These are phyloP conservation scores for Oscheius onirici DNA, from an alignment of 2,888 invertebrate species.

Conservation along the genomic window DNA sequence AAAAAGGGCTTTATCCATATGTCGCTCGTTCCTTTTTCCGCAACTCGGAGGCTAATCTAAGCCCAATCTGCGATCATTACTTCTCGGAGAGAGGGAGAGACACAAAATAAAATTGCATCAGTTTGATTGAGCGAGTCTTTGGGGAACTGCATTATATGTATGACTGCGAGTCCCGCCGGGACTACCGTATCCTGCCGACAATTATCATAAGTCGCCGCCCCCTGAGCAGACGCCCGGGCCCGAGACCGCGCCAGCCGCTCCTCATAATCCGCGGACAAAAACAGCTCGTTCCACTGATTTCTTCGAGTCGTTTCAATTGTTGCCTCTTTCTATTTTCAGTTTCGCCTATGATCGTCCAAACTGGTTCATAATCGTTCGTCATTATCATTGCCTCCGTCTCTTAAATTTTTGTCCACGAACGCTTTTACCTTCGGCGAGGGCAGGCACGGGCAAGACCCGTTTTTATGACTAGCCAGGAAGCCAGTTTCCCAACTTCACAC, in stretches of 20 bases:
- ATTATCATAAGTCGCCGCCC: constrained; percentile 32
- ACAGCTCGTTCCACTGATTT: neutral
- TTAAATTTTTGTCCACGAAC: neutral
- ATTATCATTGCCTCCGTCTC: neutral
- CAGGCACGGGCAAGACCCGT: neutral
- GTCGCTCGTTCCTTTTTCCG: neutral
- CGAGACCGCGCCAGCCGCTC: constrained; percentile 21
- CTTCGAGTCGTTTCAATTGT: neutral
- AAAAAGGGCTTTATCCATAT: too few relatives aligned
- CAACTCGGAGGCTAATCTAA: constrained; percentile 25
- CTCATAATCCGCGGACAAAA: constrained; percentile 12
- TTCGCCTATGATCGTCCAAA: constrained; percentile 6
- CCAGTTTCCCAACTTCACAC: neutral
- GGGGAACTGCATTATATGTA: constrained; percentile 34
- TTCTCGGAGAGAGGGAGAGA: constrained; percentile 28
- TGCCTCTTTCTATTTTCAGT: neutral
- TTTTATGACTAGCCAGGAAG: neutral
- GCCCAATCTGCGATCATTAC: constrained; percentile 33
- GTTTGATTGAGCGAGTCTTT: constrained; percentile 33
- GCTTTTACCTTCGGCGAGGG: neutral
- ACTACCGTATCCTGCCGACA: constrained; percentile 29
- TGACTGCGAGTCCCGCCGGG: constrained; percentile 32
- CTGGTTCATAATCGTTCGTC: constrained; percentile 19
- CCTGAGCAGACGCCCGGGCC: constrained; percentile 1
- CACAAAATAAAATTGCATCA: constrained; percentile 34